These are phyloP conservation scores for Ametastegia equiseti DNA, from an alignment of 2,888 invertebrate species.

Conservation along the genomic window DNA sequence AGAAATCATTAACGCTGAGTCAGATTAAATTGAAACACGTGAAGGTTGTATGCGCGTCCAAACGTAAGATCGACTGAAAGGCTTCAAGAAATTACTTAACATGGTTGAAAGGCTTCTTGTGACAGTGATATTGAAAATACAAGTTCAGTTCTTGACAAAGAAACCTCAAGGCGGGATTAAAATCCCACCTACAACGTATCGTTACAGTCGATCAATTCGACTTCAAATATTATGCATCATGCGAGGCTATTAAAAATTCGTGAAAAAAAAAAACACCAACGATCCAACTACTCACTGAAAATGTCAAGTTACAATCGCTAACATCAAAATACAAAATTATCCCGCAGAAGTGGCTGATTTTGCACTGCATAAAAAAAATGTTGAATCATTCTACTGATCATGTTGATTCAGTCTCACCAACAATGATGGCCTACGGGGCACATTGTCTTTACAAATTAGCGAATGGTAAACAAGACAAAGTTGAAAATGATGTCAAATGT, in stretches of 20 bases:
- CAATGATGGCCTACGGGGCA: neutral
- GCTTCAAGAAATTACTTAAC: conserved; percentile 62
- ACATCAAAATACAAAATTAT: neutral
- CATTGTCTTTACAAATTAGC: neutral
- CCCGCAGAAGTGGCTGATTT: neutral
- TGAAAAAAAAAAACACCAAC: neutral
- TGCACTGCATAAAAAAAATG: neutral
- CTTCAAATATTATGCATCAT: neutral
- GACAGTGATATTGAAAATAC: conserved; percentile 54
- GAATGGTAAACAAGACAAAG: neutral
- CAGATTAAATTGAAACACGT: conserved; percentile 49
- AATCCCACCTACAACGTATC: neutral
- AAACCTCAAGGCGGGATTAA: neutral
- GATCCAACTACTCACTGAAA: neutral
- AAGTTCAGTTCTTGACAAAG: conserved; percentile 22
- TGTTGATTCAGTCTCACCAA: neutral
- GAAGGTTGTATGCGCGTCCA: conserved; percentile 61
- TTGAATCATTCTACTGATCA: neutral
- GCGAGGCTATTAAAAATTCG: neutral
- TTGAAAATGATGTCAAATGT: neutral
- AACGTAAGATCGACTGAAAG: conserved; percentile 57
- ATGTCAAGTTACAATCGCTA: neutral
- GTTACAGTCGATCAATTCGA: conserved; percentile 2
- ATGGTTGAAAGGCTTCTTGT: conserved; percentile 61
- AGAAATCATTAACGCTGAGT: conserved; percentile 1